Conservation (phyloP, 2,888 invertebrate species). For the Microctonus brassicae region DNA sequence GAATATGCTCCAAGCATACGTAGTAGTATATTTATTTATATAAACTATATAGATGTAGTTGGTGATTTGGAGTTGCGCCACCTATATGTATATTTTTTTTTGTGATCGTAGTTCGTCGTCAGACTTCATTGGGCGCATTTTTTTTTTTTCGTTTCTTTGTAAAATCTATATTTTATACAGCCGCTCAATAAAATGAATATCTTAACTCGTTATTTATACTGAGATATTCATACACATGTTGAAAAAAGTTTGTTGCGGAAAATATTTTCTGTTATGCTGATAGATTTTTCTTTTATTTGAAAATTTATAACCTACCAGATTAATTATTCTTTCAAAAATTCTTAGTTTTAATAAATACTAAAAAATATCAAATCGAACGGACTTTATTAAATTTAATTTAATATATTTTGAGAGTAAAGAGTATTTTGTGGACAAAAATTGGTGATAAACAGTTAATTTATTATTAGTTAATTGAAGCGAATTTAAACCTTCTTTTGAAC, state of each 20-base stretch:
- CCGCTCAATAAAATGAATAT: too few species aligned
- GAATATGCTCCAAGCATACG: constrained; percentile 44
- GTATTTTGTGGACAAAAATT: too few species aligned
- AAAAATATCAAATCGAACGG: too few species aligned
- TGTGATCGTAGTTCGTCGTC: background rate
- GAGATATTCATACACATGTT: too few species aligned
- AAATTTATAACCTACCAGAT: too few species aligned
- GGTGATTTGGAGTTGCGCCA: background rate
- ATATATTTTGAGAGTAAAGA: too few species aligned
- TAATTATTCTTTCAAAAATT: too few species aligned
- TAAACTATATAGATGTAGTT: background rate
- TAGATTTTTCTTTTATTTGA: too few species aligned
- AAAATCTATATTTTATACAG: background rate
- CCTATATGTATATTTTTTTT: background rate
- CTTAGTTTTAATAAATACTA: too few species aligned
- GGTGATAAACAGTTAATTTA: constrained; percentile 61
- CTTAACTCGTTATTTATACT: background rate
- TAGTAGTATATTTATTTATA: background rate
- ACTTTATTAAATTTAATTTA: too few species aligned
- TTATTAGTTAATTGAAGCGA: constrained; percentile 60
- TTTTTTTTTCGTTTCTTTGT: background rate
- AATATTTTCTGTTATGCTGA: too few species aligned
- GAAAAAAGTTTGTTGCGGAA: too few species aligned
- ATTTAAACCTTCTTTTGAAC: constrained; percentile 38
- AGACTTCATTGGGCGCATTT: background rate